phyloP scores from a whole-genome alignment of 2,113 vertebrate genomes.

The Struthio camelus region DNA sequence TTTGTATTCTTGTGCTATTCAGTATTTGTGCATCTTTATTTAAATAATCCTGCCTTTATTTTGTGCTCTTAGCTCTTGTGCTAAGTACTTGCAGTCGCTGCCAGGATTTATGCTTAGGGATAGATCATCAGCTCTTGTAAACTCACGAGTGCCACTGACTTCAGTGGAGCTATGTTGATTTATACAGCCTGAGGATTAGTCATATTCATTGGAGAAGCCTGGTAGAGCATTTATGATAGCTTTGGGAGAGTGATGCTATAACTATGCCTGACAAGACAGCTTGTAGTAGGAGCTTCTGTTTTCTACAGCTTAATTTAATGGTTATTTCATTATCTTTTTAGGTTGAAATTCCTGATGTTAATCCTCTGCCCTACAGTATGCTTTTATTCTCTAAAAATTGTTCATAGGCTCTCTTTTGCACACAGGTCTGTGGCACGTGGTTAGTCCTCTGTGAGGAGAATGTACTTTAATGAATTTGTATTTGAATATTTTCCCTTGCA shows the following conservation, averaged over 20 bases:
- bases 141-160: neutral
- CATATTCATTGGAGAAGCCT: neutral
- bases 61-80: neutral
- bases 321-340: conserved; percentile 23
- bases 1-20: conserved; percentile 29
- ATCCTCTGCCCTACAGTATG: conserved; percentile 33
- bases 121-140: neutral
- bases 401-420: conserved; percentile 23
- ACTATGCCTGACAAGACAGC: neutral
- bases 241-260: neutral
- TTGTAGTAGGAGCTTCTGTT: neutral
- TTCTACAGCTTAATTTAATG: neutral
- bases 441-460: conserved; percentile 71
- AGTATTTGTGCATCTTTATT: neutral
- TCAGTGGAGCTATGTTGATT: neutral
- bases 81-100: neutral
- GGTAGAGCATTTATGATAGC: neutral
- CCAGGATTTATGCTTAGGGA: neutral
- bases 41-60: conserved; percentile 5
- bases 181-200: neutral
- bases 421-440: conserved; percentile 34
- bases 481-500: conserved; percentile 43
- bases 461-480: conserved; percentile 46
- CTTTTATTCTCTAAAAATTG: conserved; percentile 11
- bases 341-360: conserved; percentile 30